A percentile compares a stretch with the other conserved stretches of the same genome.
These are phyloP conservation scores for Aphelocoma californica DNA, from an alignment of 2,797 vertebrate species.

Conservation along the genomic window DNA sequence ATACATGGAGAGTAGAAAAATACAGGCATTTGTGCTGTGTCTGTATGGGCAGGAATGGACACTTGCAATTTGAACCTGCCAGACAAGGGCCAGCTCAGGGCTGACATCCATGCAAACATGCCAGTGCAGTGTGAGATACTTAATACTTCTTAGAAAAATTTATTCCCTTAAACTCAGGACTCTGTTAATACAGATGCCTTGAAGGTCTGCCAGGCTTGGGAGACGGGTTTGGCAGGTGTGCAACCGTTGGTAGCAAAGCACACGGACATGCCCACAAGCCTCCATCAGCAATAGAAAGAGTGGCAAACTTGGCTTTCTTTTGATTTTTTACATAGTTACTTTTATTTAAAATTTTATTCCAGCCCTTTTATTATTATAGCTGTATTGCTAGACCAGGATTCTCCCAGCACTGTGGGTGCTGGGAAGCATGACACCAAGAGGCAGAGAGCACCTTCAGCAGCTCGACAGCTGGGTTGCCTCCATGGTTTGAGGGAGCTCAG, in stretches of 20 bases:
- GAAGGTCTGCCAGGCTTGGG: background rate
- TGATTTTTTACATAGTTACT: background rate
- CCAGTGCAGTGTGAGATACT: background rate
- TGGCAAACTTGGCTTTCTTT: background rate
- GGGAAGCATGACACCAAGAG: fast-evolving
- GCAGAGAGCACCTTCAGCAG: background rate
- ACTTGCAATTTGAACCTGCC: background rate
- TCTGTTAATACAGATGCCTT: background rate
- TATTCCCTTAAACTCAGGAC: background rate
- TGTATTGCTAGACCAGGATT: background rate
- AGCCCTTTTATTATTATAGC: background rate
- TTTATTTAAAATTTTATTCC: background rate
- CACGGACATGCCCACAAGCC: background rate
- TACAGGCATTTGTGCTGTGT: background rate
- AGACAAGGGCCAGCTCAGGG: background rate
- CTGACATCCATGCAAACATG: background rate
- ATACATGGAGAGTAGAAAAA: background rate
- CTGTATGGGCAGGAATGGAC: background rate
- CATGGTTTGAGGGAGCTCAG: background rate
- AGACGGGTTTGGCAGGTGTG: background rate
- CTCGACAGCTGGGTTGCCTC: fast-evolving
- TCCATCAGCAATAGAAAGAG: background rate
- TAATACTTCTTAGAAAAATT: background rate
- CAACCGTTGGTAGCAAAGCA: background rate
- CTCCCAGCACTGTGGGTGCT: background rate